Evolutionary conservation across 1,140 invertebrate genomes (phyloP), one percentile per base, ranked within the genome.

Genomic region (Apolygus lucorum): DNA sequence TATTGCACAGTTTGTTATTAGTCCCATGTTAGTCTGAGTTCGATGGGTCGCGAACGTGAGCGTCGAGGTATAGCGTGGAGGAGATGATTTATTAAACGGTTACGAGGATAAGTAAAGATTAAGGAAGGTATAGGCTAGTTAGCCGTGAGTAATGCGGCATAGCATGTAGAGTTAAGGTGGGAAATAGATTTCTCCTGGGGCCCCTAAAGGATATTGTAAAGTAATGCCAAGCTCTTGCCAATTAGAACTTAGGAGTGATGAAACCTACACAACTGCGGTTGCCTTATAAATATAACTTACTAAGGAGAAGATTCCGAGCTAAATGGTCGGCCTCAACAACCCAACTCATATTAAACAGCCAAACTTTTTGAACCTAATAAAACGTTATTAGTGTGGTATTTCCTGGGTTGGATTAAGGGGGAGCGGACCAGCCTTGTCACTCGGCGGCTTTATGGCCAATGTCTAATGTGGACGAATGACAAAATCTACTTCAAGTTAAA

Each of bases 401-500:
- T 66, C 64, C n/a, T n/a, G n/a, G n/a, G n/a, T n/a, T n/a, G n/a
- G n/a, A n/a, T n/a, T 66, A 2, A 62, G 24, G 62, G 62, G 59
- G 49, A 29, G 14, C 24, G 34, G 62, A 59, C 29, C 2, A 52
- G 28, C 21, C 34, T 27, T 25, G 52, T 69, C 68, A 63, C 62
- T 69, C 68, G 54, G 54, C 62, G 59, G 29, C 59, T 69, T 69
- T 69, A 69, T 64, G 63, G 62, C 52, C 62, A 52, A 69, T 69
- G 68, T 69, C 68, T 69, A 69, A 69, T 69, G 68, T 59, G 62
- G 68, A 69, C 52, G 68, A 69, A 69, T 69, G 68, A 69, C 68
- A 69, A 69, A 69, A 69, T 69, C 68, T 69, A 69, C 68, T 69
- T 69, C 68, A 69, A 69, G 68, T 69, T 69, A 69, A 69, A 69